Conservation (phyloP, 2,113 vertebrate species). For the Pithys albifrons region DNA sequence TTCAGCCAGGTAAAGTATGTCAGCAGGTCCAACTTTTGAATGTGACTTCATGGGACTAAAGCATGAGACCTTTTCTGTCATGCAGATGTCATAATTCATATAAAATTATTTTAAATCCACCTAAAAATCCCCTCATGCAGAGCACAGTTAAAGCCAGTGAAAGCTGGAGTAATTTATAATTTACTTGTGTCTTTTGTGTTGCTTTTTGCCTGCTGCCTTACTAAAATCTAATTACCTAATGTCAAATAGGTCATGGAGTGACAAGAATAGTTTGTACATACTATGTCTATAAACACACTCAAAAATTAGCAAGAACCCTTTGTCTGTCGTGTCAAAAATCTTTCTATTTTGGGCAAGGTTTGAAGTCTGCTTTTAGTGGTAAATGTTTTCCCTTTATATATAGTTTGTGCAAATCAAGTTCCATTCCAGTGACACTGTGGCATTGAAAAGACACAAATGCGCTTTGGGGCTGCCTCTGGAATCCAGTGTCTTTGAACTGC, state of each 20-base stretch:
- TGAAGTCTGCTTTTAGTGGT: background rate
- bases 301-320: background rate
- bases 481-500: background rate
- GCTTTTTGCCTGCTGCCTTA: background rate
- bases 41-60: background rate
- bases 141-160: background rate
- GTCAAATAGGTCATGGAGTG: background rate
- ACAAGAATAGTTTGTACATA: background rate
- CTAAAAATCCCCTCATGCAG: background rate
- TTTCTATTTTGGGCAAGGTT: constrained; percentile 4
- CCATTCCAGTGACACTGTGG: background rate
- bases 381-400: background rate
- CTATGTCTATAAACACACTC: background rate
- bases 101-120: background rate
- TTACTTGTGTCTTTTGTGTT: background rate
- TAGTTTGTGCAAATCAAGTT: background rate
- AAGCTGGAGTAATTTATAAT: background rate
- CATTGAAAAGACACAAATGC: background rate
- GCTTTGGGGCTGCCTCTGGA: background rate
- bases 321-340: background rate
- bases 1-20: rapidly evolving
- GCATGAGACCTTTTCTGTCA: background rate
- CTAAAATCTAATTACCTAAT: background rate
- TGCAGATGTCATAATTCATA: background rate
- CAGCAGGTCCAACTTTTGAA: rapidly evolving